Percentiles rank a stretch among this genome's conserved stretches.
phyloP scores from a whole-genome alignment of 2,113 vertebrate genomes.

The Pteropus alecto region DNA sequence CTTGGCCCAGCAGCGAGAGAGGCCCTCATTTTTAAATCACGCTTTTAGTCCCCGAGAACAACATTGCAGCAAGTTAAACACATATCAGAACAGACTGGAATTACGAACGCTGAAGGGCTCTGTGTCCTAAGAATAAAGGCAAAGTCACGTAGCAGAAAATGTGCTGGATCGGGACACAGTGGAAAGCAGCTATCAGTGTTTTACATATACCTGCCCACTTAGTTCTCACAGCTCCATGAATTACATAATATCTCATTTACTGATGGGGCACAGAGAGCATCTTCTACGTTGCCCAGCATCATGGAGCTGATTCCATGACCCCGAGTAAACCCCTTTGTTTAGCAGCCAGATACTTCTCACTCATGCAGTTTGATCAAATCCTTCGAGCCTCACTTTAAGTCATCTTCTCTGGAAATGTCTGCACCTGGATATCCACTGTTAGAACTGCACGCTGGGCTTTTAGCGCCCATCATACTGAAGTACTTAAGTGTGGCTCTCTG shows the following conservation, averaged over 20 bases:
- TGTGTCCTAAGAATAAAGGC: not conserved
- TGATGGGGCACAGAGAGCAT: not conserved
- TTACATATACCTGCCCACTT: not conserved
- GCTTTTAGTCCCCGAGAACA: not conserved
- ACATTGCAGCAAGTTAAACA: not conserved
- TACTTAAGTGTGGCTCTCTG: too few species aligned
- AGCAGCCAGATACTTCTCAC: not conserved
- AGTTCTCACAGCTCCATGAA: not conserved
- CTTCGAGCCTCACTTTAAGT: not conserved
- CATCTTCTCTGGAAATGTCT: not conserved
- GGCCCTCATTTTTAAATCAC: not conserved
- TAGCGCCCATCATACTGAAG: not conserved
- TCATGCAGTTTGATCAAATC: not conserved
- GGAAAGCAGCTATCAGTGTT: not conserved
- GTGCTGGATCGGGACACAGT: not conserved
- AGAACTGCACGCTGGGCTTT: not conserved
- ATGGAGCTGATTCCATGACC: not conserved
- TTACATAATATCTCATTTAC: not conserved
- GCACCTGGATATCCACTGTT: not conserved
- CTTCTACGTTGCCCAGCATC: not conserved
- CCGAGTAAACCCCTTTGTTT: not conserved
- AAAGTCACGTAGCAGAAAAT: not conserved
- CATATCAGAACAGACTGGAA: not conserved
- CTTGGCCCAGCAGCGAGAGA: not conserved
- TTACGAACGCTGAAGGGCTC: not conserved